Conservation (phyloP, 2,113 vertebrate genomes). For the Danionella cerebrum region DNA sequence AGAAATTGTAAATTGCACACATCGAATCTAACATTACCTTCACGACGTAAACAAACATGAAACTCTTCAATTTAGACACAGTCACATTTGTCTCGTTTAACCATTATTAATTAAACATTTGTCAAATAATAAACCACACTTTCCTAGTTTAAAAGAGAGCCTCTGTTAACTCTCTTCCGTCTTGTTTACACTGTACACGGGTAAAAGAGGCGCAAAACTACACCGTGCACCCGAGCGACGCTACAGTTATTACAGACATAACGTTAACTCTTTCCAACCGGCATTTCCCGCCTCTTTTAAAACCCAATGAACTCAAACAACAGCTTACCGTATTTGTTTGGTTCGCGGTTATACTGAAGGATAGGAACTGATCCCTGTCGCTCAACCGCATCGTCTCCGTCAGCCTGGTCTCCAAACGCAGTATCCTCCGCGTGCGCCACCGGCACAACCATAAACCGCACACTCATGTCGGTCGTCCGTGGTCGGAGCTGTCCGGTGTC, state of each 20-base stretch:
- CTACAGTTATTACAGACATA: not conserved
- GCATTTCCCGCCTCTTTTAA: not conserved
- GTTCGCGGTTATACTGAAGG: slow-evolving; percentile 66
- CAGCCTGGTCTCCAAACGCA: slow-evolving; percentile 13
- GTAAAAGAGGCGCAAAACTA: not conserved
- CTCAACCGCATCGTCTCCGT: slow-evolving; percentile 32
- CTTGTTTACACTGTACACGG: not conserved
- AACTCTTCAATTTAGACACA: no score
- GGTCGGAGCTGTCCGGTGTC: not conserved
- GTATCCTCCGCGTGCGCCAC: slow-evolving; percentile 43
- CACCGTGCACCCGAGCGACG: not conserved
- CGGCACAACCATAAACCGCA: slow-evolving; percentile 66
- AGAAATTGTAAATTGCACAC: no score
- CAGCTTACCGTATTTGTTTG: slow-evolving; percentile 66
- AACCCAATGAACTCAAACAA: not conserved
- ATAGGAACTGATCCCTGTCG: slow-evolving; percentile 51
- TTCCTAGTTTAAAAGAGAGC: no score
- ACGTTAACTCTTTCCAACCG: not conserved
- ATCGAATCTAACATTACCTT: no score
- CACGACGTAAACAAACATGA: no score
- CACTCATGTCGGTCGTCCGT: slow-evolving; percentile 49
- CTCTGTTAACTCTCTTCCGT: not conserved
- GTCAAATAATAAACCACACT: no score
- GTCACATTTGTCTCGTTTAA: no score
- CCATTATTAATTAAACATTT: no score